Evolutionary conservation across 2,888 invertebrate species (phyloP), one percentile per base, ranked within the genome.

Genomic region (Petrophora chlorosata): DNA sequence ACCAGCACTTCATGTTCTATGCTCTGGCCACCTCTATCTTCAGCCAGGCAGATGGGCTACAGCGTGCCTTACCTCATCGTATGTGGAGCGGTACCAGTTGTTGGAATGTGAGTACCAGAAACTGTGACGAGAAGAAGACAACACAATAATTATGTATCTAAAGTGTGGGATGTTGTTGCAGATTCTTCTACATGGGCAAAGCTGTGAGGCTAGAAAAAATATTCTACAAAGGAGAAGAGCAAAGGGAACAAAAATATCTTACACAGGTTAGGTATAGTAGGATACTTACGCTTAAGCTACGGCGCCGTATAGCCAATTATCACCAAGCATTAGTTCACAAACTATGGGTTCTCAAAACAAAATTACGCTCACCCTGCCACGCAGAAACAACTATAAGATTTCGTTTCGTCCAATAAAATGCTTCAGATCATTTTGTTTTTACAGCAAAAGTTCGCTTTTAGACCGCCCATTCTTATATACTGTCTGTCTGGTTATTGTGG

Each of bases 131-230:
- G 5, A n/a, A 0, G 14, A n/a, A 12, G 15, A 15, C 22, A 12
- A n/a, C 8, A n/a, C 8, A 15, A 17, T 17, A 9, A 35, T 35
- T 19, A 40, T 30, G 10, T 30, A 9, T 41, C 34, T 47, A 36
- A 32, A 35, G 46, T 8, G 12, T 45, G 16, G 4, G 40, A 49
- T 26, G 32, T 41, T 19, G 50, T 73, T 75, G 15, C 72, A 91
- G 91, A 70, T 87, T 90, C 58, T 83, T 76, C 61, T 90, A 82
- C 40, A 88, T 89, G 79, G 86, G 87, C 29, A 90, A 88, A 70
- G 81, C 90, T 17, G 67, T 85, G 33, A 72, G 83, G 26, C 66
- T 90, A 56, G 90, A 90, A 70, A 80, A 71, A 65, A 86, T 85
- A 72, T 86, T 82, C 61, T 87, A 89, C 47, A 82, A 78, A 72